phyloP scores from a whole-genome alignment of 2,797 vertebrate species.

The Catharus ustulatus region DNA sequence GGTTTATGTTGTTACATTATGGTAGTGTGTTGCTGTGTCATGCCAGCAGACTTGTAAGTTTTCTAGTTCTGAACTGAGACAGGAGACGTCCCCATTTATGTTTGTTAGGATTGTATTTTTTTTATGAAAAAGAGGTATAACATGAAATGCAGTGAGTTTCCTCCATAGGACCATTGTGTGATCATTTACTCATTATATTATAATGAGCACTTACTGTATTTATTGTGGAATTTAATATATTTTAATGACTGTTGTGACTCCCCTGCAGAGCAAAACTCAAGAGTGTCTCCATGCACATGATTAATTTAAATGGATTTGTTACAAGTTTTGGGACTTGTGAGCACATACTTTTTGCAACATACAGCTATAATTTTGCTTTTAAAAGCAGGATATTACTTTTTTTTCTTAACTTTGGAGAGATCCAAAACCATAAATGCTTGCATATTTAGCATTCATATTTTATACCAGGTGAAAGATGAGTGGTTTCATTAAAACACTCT shows the following conservation, averaged over 20 bases:
- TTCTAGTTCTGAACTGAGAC: not conserved
- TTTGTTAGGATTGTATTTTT: not conserved
- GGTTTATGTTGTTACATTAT: not conserved
- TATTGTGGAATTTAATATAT: conserved; percentile 44
- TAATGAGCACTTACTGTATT: conserved; percentile 46
- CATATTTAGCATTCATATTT: not conserved
- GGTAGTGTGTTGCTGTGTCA: not conserved
- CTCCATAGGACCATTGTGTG: conserved; percentile 1
- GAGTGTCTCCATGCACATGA: not conserved
- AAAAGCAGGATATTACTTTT: not conserved
- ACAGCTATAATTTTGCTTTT: not conserved
- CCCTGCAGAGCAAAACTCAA: conserved; percentile 13
- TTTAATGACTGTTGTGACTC: conserved; percentile 54
- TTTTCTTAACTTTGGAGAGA: not conserved
- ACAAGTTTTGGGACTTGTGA: not conserved
- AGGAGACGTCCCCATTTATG: not conserved
- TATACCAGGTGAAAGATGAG: not conserved
- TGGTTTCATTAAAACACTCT: not conserved
- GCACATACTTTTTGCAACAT: not conserved
- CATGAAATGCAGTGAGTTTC: not conserved
- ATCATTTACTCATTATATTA: conserved; percentile 55
- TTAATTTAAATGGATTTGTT: not conserved
- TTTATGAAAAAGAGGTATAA: not conserved
- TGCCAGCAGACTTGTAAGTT: not conserved
- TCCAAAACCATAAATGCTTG: not conserved